A percentile compares a stretch with the other conserved stretches of the same genome.
phyloP scores from a whole-genome alignment of 2,888 invertebrate species.

The Erannis defoliaria region DNA sequence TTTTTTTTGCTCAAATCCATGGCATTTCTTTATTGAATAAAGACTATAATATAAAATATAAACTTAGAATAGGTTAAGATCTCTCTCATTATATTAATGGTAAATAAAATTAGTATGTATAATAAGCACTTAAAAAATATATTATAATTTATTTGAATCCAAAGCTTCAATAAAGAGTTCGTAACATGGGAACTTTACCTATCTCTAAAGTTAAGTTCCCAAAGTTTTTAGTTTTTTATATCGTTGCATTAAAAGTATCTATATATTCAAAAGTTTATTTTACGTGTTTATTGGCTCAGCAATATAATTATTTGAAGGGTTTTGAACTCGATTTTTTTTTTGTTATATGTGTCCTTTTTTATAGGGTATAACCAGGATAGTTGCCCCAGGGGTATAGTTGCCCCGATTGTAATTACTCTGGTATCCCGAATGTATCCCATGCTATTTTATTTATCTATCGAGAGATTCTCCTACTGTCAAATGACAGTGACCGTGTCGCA shows the following conservation, averaged over 20 bases:
- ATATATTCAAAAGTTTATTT: slow-evolving; percentile 43
- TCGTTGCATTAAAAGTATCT: slow-evolving; percentile 46
- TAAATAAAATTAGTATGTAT: slow-evolving; percentile 44
- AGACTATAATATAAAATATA: slow-evolving; percentile 56
- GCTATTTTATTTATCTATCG: too few species aligned
- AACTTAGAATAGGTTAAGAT: slow-evolving; percentile 64
- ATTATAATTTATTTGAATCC: slow-evolving; percentile 54
- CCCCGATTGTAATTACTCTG: too few species aligned
- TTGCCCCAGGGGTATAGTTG: too few species aligned
- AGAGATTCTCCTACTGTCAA: too few species aligned
- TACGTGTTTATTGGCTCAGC: slow-evolving; percentile 65
- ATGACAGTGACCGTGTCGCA: too few species aligned
- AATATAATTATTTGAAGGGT: slow-evolving; percentile 66
- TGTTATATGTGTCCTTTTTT: too few species aligned
- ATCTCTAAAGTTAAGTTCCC: slow-evolving; percentile 5
- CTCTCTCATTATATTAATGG: slow-evolving; percentile 67
- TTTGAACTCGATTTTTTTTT: slow-evolving; percentile 66
- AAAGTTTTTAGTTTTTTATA: slow-evolving; percentile 45
- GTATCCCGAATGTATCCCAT: too few species aligned
- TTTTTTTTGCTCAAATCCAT: slow-evolving; percentile 83
- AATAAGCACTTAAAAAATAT: slow-evolving; percentile 44
- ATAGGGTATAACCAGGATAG: too few species aligned
- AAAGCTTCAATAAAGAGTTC: slow-evolving; percentile 68
- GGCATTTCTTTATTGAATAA: slow-evolving; percentile 78
- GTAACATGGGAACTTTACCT: slow-evolving; percentile 51